These are phyloP conservation scores for Willowsia nigromaculata DNA, from an alignment of 2,888 invertebrate species.

Conservation along the genomic window DNA sequence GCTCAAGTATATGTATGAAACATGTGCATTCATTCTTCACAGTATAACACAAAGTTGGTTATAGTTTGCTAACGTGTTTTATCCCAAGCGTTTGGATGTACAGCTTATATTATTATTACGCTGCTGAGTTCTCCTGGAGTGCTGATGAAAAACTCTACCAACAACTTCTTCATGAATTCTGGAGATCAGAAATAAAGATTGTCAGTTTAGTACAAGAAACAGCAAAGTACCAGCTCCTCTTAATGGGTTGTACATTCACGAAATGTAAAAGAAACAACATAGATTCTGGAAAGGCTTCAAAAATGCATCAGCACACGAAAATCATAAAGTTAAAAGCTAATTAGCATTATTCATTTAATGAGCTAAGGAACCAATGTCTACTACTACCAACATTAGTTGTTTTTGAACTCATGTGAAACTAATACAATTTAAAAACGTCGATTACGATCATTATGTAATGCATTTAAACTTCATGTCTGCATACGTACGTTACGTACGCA, in stretches of 20 bases:
- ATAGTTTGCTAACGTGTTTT: not conserved
- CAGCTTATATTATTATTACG: too few species aligned
- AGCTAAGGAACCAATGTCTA: too few species aligned
- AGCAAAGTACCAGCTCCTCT: not conserved
- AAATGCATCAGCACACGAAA: too few species aligned
- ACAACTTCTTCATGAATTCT: not conserved
- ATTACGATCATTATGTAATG: too few species aligned
- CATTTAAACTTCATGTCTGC: too few species aligned
- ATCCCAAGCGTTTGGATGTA: not conserved
- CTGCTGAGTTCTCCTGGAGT: conserved; percentile 53
- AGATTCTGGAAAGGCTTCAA: too few species aligned
- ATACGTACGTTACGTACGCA: too few species aligned
- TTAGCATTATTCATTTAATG: too few species aligned
- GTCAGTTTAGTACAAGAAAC: not conserved
- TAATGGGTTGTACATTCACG: conserved; percentile 1
- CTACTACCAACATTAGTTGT: too few species aligned
- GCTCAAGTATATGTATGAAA: not conserved
- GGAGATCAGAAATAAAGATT: conserved; percentile 22
- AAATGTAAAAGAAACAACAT: not conserved
- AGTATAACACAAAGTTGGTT: not conserved
- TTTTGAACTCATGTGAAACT: too few species aligned
- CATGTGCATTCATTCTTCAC: not conserved
- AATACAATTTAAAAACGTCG: too few species aligned
- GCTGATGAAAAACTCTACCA: conserved; percentile 21
- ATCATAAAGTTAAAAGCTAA: too few species aligned